A percentile compares a stretch with the other conserved stretches of the same genome.
These are phyloP conservation scores for Bimastos eiseni DNA, from an alignment of 2,888 invertebrate species.

Conservation along the genomic window DNA sequence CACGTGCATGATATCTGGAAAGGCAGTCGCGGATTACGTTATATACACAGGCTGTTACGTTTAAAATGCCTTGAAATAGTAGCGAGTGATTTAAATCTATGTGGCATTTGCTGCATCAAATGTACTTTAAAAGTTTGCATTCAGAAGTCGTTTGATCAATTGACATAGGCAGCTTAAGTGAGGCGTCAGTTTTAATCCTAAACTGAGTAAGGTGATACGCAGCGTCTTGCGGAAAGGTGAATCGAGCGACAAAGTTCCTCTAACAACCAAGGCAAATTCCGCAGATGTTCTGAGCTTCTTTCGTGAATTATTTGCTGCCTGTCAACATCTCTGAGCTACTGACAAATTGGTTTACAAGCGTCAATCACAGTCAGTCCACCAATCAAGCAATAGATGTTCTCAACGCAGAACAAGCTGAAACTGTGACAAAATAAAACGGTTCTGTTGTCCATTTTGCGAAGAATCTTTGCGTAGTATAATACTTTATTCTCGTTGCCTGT, in stretches of 20 bases:
- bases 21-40: not conserved
- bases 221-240: not conserved
- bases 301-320: not conserved
- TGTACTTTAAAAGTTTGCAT: too few relatives aligned
- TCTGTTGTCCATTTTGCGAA: not conserved
- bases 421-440: not conserved
- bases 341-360: too few relatives aligned
- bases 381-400: not conserved
- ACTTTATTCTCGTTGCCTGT: too few relatives aligned
- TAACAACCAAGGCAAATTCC: not conserved
- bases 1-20: not conserved
- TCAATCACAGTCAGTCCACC: not conserved
- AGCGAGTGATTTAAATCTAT: not conserved
- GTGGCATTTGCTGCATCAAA: too few relatives aligned
- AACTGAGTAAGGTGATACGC: not conserved
- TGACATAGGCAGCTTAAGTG: not conserved
- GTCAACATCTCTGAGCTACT: not conserved
- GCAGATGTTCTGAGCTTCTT: not conserved
- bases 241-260: not conserved
- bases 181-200: not conserved
- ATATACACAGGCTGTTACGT: not conserved
- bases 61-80: not conserved
- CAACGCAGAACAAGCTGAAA: not conserved
- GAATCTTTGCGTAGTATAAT: too few relatives aligned
- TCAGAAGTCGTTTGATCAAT: too few relatives aligned